phyloP scores from a whole-genome alignment of 2,888 invertebrate genomes.

The Cybosia mesomella region DNA sequence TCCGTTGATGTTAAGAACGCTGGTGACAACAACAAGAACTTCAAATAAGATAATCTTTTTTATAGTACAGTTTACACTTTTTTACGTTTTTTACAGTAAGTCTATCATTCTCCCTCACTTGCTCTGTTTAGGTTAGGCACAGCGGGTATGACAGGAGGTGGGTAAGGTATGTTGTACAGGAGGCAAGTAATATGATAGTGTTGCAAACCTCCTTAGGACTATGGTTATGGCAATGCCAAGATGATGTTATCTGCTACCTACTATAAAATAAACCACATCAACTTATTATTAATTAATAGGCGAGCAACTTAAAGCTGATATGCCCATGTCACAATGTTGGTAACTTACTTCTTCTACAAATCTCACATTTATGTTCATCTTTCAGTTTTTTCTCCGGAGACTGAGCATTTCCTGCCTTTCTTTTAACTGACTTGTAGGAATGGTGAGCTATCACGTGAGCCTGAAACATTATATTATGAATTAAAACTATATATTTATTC shows the following conservation, averaged over 20 bases:
- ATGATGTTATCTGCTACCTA: background rate
- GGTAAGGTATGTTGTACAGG: too few species aligned
- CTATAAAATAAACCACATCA: background rate
- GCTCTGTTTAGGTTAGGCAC: too few species aligned
- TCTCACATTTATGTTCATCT: slow-evolving; percentile 62
- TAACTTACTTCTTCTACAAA: slow-evolving; percentile 75
- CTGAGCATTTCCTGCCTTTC: slow-evolving; percentile 57
- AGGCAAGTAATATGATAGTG: too few species aligned
- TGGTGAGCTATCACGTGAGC: slow-evolving; percentile 81
- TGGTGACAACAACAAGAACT: slow-evolving; percentile 37
- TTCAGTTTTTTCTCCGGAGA: slow-evolving; percentile 57
- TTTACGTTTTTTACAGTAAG: too few species aligned
- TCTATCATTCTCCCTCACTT: too few species aligned
- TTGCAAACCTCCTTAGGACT: too few species aligned
- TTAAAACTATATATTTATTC: too few species aligned
- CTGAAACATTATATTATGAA: slow-evolving; percentile 50
- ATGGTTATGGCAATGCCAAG: background rate
- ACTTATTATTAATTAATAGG: too few species aligned
- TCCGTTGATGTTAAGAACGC: slow-evolving; percentile 77
- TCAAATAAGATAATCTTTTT: background rate
- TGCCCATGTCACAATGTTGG: too few species aligned
- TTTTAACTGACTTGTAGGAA: slow-evolving; percentile 75
- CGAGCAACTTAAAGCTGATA: too few species aligned
- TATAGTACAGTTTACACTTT: too few species aligned
- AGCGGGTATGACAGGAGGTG: too few species aligned